Percentiles rank a stretch among this genome's conserved stretches.
These are phyloP conservation scores for Cheilosia urbana DNA, from an alignment of 2,888 invertebrate species.

Conservation along the genomic window DNA sequence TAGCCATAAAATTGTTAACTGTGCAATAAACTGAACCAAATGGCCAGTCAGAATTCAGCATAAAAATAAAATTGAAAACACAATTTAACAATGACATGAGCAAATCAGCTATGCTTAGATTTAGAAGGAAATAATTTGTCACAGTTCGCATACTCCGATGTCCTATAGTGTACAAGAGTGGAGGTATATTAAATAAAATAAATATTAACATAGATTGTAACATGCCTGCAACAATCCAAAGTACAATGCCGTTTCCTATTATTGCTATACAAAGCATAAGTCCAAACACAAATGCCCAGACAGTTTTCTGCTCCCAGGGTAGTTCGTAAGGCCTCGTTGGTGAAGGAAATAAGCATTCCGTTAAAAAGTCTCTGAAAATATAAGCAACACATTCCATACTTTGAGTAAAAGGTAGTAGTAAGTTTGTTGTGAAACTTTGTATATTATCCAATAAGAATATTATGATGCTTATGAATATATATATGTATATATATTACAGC, in stretches of 20 bases:
- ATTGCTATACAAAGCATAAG: constrained; percentile 92
- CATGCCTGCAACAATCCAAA: constrained; percentile 96
- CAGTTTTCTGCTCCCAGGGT: constrained; percentile 88
- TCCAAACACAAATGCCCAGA: constrained; percentile 91
- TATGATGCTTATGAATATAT: too few species aligned
- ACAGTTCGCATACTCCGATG: constrained; percentile 94
- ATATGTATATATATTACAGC: too few species aligned
- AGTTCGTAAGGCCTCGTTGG: constrained; percentile 86
- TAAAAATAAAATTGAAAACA: constrained; percentile 95
- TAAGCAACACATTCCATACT: background rate
- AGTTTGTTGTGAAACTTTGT: too few species aligned
- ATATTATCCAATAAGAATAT: too few species aligned
- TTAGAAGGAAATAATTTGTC: constrained; percentile 96
- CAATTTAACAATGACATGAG: constrained; percentile 95
- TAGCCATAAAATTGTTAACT: constrained; percentile 95
- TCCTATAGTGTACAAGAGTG: constrained; percentile 84
- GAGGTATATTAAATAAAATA: background rate
- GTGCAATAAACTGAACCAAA: constrained; percentile 95
- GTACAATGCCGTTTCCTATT: constrained; percentile 94
- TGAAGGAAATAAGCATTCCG: constrained; percentile 86
- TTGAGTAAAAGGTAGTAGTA: too few species aligned
- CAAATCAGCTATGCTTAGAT: constrained; percentile 93
- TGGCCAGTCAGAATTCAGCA: constrained; percentile 94
- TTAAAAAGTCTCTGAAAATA: constrained; percentile 85
- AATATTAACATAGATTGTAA: constrained; percentile 36